A percentile compares a stretch with the other conserved stretches of the same genome.
phyloP scores from a whole-genome alignment of 1,140 invertebrate species.

The Pachyrhynchus sulphureomaculatus region DNA sequence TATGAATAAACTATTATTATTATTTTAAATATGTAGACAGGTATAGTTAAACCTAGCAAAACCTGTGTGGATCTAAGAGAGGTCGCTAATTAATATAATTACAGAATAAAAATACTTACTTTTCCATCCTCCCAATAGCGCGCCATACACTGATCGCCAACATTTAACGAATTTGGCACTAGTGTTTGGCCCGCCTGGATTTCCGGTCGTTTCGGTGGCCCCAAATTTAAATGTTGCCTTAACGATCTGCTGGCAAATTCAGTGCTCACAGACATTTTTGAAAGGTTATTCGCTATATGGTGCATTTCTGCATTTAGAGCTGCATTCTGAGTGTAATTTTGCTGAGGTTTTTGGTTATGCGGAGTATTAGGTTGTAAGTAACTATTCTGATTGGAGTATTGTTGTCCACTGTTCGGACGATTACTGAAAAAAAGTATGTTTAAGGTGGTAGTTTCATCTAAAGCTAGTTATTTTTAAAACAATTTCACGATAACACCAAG shows the following conservation, averaged over 20 bases:
- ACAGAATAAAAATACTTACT: slow-evolving; percentile 57
- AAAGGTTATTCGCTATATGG: slow-evolving; percentile 28
- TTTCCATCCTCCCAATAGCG: slow-evolving; percentile 92
- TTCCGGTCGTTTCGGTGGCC: slow-evolving; percentile 44
- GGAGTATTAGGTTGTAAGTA: background rate
- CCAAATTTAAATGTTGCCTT: slow-evolving; percentile 44
- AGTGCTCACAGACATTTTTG: slow-evolving; percentile 41
- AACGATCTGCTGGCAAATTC: slow-evolving; percentile 46
- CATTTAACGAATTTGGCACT: slow-evolving; percentile 60
- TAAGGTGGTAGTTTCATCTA: no score
- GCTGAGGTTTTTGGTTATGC: slow-evolving; percentile 9
- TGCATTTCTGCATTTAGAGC: slow-evolving; percentile 14
- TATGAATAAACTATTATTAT: no score
- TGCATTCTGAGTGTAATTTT: slow-evolving; percentile 6
- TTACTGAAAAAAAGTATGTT: no score
- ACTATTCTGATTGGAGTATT: background rate
- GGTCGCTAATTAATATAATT: no score
- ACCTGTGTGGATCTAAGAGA: no score
- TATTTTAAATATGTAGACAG: no score
- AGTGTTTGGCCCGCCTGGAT: slow-evolving; percentile 47
- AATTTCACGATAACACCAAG: no score
- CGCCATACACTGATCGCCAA: slow-evolving; percentile 80
- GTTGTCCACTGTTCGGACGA: background rate
- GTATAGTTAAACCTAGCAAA: no score
- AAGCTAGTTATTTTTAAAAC: no score